phyloP scores from a whole-genome alignment of 2,888 invertebrate species.

The Criorhina ranunculi region DNA sequence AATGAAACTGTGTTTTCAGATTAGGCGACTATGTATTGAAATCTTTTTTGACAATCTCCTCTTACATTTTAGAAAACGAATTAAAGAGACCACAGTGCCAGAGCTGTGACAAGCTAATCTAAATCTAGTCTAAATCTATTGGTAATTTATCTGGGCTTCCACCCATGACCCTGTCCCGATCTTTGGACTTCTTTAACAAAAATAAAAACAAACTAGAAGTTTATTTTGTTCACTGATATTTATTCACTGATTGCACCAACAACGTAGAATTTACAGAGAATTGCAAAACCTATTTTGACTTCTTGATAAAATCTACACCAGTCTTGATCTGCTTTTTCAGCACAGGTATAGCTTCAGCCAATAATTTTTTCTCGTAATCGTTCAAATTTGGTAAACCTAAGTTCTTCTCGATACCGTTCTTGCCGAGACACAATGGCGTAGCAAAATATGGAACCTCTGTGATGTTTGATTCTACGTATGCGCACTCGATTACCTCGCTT shows the following conservation, averaged over 20 bases:
- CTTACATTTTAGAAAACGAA: no score
- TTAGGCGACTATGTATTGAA: no score
- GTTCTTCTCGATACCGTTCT: slow-evolving; percentile 96
- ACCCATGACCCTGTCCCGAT: neutral
- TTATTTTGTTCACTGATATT: slow-evolving; percentile 28
- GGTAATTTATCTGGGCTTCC: neutral
- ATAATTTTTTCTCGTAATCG: slow-evolving; percentile 91
- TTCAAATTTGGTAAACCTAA: slow-evolving; percentile 95
- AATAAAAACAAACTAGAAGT: slow-evolving; percentile 10
- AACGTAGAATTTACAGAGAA: slow-evolving; percentile 18
- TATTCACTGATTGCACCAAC: slow-evolving; percentile 35
- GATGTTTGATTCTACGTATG: slow-evolving; percentile 94
- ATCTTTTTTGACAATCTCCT: no score
- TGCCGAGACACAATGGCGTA: slow-evolving; percentile 94
- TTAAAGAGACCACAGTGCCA: no score
- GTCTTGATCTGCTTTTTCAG: slow-evolving; percentile 96
- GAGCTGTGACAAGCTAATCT: no score
- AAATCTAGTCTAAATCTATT: no score
- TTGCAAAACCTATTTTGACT: slow-evolving; percentile 82
- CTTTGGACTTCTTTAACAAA: neutral
- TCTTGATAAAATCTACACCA: slow-evolving; percentile 94
- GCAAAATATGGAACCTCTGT: slow-evolving; percentile 97
- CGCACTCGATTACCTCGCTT: slow-evolving; percentile 95
- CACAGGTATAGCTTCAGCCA: slow-evolving; percentile 96
- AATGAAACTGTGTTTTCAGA: no score